phyloP scores from a whole-genome alignment of 2,797 vertebrate genomes.

The Periparus ater region DNA sequence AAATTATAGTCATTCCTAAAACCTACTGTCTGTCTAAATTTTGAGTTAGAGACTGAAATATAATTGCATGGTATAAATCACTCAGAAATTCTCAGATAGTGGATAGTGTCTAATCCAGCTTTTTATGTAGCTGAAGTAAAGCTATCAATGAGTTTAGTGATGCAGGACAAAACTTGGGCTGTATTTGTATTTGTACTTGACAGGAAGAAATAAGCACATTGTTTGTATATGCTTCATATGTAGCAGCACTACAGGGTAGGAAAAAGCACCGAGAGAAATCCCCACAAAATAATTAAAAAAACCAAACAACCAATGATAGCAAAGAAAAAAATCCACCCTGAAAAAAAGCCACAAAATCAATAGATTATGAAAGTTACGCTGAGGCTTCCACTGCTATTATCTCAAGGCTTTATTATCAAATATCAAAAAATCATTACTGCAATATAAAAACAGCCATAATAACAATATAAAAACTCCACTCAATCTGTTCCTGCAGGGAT shows the following conservation, averaged over 20 bases:
- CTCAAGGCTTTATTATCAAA: constrained; percentile 48
- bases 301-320: neutral
- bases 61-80: neutral
- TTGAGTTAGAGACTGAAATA: neutral
- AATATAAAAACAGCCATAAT: constrained; percentile 49
- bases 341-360: neutral
- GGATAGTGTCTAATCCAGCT: neutral
- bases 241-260: neutral
- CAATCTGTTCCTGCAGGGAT: constrained; percentile 62
- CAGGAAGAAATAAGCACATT: neutral
- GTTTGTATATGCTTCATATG: neutral
- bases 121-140: neutral
- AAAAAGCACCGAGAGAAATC: constrained; percentile 2
- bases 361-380: constrained; percentile 13
- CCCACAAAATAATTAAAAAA: neutral
- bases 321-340: neutral
- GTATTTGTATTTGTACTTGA: neutral
- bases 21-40: neutral
- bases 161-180: neutral
- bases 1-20: neutral
- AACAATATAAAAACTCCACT: constrained; percentile 44
- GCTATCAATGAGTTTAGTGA: neutral
- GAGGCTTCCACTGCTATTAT: constrained; percentile 8
- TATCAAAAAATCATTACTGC: constrained; percentile 64
- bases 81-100: neutral